A percentile compares a stretch with the other conserved stretches of the same genome.
Conservation (phyloP, 2,888 invertebrate genomes). For the Dysmachus trigonus region DNA sequence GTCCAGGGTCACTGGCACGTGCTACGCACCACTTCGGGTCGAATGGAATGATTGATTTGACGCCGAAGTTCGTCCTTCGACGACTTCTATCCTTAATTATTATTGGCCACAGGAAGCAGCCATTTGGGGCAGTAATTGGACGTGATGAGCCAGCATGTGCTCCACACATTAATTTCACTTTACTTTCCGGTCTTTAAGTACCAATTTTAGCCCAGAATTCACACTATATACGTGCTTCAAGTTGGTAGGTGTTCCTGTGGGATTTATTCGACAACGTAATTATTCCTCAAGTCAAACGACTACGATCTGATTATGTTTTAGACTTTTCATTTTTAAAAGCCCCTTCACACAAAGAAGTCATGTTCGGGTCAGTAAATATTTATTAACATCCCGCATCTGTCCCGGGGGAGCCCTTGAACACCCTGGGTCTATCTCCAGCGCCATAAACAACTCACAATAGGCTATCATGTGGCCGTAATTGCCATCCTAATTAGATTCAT, state of each 20-base stretch:
- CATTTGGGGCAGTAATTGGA: not conserved
- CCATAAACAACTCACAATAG: not conserved
- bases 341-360: not conserved
- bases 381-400: not conserved
- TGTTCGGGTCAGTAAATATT: not conserved
- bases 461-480: not conserved
- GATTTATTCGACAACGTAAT: not conserved
- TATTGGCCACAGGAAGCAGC: not conserved
- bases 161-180: not conserved
- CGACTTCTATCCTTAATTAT: not conserved
- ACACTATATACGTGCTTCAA: not conserved
- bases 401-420: not conserved
- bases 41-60: not conserved
- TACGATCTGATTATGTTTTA: not conserved
- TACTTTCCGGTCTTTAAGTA: not conserved
- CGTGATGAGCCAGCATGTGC: not conserved
- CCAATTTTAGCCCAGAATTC: not conserved
- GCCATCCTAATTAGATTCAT: slow-evolving; percentile 24
- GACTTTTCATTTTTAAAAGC: not conserved
- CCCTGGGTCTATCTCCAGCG: not conserved
- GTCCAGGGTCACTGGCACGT: not conserved
- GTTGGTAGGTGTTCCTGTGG: not conserved
- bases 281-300: not conserved
- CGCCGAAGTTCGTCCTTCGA: not conserved
- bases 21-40: not conserved